Conservation (phyloP, 2,888 invertebrate species). For the Latheticus oryzae region DNA sequence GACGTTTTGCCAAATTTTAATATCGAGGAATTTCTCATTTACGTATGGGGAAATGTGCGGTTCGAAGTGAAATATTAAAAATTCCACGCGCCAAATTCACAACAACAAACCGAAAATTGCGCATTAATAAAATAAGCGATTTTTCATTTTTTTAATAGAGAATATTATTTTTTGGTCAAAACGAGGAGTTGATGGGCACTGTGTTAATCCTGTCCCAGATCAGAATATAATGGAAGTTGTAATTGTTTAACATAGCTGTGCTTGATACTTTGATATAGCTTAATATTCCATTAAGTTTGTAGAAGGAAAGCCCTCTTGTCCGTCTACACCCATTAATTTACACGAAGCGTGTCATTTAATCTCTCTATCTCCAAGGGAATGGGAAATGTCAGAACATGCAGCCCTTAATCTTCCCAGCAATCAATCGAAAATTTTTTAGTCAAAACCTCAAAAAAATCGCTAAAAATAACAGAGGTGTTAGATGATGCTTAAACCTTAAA, state of each 20-base stretch:
- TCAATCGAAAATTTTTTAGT: constrained; percentile 32
- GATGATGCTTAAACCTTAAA: constrained; percentile 8
- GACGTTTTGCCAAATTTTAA: constrained; percentile 6
- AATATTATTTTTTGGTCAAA: constrained; percentile 15
- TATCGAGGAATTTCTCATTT: constrained; percentile 16
- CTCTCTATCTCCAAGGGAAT: constrained; percentile 37
- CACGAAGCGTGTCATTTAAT: constrained; percentile 42
- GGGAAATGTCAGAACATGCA: constrained; percentile 27
- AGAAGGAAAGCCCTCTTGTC: constrained; percentile 44
- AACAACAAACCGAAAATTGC: too few relatives aligned
- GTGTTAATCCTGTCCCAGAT: constrained; percentile 43
- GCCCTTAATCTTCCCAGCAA: constrained; percentile 33
- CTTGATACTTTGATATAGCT: constrained; percentile 44
- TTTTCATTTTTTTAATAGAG: too few relatives aligned
- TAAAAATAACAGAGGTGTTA: constrained; percentile 28
- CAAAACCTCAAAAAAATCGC: constrained; percentile 25
- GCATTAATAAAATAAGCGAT: too few relatives aligned
- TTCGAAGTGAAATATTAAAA: constrained; percentile 23
- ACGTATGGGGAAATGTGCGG: constrained; percentile 3
- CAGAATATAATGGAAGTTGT: constrained; percentile 47
- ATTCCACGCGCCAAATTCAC: constrained; percentile 22
- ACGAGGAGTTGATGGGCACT: constrained; percentile 39
- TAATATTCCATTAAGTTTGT: constrained; percentile 45
- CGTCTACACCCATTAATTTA: constrained; percentile 44
- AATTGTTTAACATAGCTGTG: constrained; percentile 46